These are phyloP conservation scores for Drosophila ogumai DNA, from an alignment of 1,140 invertebrate species.

Conservation along the genomic window DNA sequence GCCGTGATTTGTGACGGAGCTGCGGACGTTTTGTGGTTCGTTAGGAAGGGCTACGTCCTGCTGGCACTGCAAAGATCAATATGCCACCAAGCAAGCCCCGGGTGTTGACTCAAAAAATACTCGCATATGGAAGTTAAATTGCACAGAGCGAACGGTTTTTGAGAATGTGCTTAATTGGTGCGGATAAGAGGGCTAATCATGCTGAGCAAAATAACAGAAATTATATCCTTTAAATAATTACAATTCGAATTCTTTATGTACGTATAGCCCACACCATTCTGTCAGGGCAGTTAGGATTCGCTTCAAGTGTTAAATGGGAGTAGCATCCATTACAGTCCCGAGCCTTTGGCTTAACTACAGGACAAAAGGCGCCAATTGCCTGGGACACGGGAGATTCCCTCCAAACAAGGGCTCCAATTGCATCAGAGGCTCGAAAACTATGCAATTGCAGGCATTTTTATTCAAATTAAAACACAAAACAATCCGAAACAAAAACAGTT, in stretches of 20 bases:
- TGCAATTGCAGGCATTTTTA: constrained; percentile 61
- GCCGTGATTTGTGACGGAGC: constrained; percentile 60
- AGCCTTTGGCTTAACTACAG: neutral
- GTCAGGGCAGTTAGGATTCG: neutral
- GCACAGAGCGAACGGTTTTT: neutral
- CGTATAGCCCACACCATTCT: neutral
- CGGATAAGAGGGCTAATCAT: neutral
- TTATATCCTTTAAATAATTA: neutral
- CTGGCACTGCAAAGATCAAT: constrained; percentile 67
- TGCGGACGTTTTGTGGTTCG: constrained; percentile 66
- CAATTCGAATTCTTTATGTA: neutral
- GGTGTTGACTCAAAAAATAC: constrained; percentile 64
- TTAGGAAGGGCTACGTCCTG: constrained; percentile 42
- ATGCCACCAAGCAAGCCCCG: constrained; percentile 50
- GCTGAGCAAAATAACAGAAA: neutral
- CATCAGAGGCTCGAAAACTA: constrained; percentile 46
- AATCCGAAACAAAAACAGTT: constrained; percentile 50
- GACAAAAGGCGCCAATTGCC: constrained; percentile 18
- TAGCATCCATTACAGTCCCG: neutral
- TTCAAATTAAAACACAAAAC: constrained; percentile 57
- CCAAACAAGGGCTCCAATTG: constrained; percentile 36
- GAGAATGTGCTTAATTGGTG: constrained; percentile 10
- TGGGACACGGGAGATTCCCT: constrained; percentile 31
- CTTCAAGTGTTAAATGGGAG: neutral
- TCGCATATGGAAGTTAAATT: constrained; percentile 27